Evolutionary conservation across 2,888 invertebrate genomes (phyloP), one percentile per base, ranked within the genome.

Genomic region (Pediacus dermestoides): DNA sequence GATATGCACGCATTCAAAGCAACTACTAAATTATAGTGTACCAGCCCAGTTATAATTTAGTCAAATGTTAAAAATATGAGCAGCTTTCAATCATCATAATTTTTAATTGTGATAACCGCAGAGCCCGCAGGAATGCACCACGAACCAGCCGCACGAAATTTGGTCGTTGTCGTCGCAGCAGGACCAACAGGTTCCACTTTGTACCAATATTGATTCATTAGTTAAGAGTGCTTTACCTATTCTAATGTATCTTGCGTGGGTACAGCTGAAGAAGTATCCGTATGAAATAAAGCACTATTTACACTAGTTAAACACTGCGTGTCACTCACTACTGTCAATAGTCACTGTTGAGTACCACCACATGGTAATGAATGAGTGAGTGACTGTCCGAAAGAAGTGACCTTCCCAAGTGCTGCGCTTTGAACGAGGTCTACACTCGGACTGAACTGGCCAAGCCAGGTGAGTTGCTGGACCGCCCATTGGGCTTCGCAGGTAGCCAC

Each of bases 361-460:
- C 58, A 58, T 56, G 55, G 52, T 54, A 55, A 46, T 49, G 39
- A 44, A 45, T 48, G 53, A 52, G 47, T 50, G 44, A 42, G 37
- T 38, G 21, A 34, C 38, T 48, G 48, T 50, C 48, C 44, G 34
- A 34, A 49, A 52, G 50, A 46, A 50, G 39, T 58, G 60, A 62
- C 60, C 61, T 62, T 60, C 58, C 54, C 52, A 31, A 39, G 40
- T 49, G 46, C 46, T 50, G 55, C 55, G 58, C 51, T 48, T 58
- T 52, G 48, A 51, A 50, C 61, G 63, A 62, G 55, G 62, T 61
- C 61, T 66, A 53, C 56, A 58, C 57, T 58, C 61, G 60, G 61
- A 67, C 67, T 67, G 65, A 63, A 63, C 58, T 60, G 59, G 60
- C 57, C 61, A 64, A 61, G 61, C 61, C 53, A 54, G 55, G 63